Conservation (phyloP, 2,888 invertebrate genomes). For the Hypercompe scribonia region DNA sequence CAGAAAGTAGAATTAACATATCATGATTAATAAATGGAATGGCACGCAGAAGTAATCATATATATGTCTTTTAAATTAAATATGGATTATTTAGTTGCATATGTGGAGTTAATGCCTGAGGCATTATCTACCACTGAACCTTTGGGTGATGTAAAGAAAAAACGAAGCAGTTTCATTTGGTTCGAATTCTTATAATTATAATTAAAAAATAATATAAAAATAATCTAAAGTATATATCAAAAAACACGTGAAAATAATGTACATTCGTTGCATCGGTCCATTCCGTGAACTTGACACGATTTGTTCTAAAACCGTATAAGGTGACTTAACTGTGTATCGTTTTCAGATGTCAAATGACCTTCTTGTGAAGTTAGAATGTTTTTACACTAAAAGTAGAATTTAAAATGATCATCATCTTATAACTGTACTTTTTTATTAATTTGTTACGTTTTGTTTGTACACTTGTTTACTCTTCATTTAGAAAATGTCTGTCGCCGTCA, state of each 20-base stretch:
- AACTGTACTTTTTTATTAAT: not conserved
- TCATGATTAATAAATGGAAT: constrained; percentile 7
- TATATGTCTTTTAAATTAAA: constrained; percentile 3
- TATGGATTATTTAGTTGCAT: too few relatives aligned
- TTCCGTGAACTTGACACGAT: not conserved
- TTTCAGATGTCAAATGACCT: too few relatives aligned
- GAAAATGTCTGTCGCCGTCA: constrained; percentile 1
- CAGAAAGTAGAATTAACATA: not conserved
- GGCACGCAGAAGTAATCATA: not conserved
- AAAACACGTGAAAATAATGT: too few relatives aligned
- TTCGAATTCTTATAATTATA: too few relatives aligned
- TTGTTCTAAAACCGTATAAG: not conserved
- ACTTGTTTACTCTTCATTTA: not conserved
- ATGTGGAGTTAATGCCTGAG: too few relatives aligned
- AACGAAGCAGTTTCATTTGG: too few relatives aligned
- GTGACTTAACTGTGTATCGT: too few relatives aligned
- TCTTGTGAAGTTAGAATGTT: not conserved
- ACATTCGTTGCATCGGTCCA: too few relatives aligned
- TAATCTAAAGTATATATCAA: too few relatives aligned
- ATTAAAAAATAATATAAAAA: too few relatives aligned
- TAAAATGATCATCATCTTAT: not conserved
- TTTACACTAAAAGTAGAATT: not conserved
- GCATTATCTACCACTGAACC: too few relatives aligned
- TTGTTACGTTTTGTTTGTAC: not conserved
- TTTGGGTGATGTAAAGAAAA: too few relatives aligned